Conservation (phyloP, 2,888 invertebrate species). For the Masnerella sp. region DNA sequence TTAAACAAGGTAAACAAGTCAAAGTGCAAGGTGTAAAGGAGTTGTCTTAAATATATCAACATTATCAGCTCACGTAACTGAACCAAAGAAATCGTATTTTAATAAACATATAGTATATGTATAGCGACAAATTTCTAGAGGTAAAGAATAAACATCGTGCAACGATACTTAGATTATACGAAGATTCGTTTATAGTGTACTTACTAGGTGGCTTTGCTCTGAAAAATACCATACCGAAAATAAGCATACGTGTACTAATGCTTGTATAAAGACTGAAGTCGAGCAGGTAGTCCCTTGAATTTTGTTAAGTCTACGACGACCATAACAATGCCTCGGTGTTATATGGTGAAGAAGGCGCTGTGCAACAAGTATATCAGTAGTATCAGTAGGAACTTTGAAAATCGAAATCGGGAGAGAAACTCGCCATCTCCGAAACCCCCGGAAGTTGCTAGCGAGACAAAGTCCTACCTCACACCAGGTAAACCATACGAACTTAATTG, state of each 20-base stretch:
- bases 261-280: conserved; percentile 47
- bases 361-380: conserved; percentile 78
- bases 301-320: conserved; percentile 13
- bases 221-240: conserved; percentile 47
- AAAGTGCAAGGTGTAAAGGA: conserved; percentile 30
- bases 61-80: conserved; percentile 52
- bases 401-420: conserved; percentile 71
- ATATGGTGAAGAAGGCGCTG: conserved; percentile 85
- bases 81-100: conserved; percentile 58
- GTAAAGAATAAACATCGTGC: conserved; percentile 62
- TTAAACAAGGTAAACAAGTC: conserved; percentile 73
- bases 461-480: conserved; percentile 69
- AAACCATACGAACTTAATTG: too few relatives aligned
- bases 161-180: conserved; percentile 67
- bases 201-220: conserved; percentile 44
- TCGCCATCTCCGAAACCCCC: conserved; percentile 69
- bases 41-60: conserved; percentile 50
- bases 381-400: conserved; percentile 74
- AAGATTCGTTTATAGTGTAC: conserved; percentile 36
- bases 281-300: conserved; percentile 11
- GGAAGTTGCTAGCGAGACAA: conserved; percentile 63
- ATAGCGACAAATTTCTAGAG: conserved; percentile 44
- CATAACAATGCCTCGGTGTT: conserved; percentile 84
- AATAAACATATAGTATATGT: conserved; percentile 47
- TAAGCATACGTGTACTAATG: conserved; percentile 42